Evolutionary conservation across 2,113 vertebrate genomes (phyloP).

Genomic region (Xerus inauris): DNA sequence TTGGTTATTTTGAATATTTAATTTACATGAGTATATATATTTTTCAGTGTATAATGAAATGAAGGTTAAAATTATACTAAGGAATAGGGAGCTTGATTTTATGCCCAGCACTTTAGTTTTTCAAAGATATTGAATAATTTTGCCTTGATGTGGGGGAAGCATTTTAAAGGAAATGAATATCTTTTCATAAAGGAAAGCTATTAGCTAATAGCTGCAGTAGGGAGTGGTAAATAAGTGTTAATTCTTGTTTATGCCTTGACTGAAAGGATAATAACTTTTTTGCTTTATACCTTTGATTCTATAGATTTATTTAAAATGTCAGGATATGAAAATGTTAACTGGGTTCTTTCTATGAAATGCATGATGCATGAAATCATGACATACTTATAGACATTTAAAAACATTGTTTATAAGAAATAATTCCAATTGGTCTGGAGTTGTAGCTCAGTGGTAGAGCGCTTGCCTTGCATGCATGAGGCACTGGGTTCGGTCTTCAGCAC

Average conservation of each 20-base stretch:
- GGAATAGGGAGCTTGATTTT: slow-evolving; percentile 41
- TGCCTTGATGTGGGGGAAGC: slow-evolving; percentile 49
- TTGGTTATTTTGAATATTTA: slow-evolving; percentile 62
- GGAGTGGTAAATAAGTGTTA: slow-evolving; percentile 48
- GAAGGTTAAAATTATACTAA: slow-evolving; percentile 42
- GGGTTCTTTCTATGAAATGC: slow-evolving; percentile 54
- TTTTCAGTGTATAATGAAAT: slow-evolving; percentile 6
- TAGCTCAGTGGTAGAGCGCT: too few species aligned
- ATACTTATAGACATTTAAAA: slow-evolving; percentile 19
- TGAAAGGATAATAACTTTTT: slow-evolving; percentile 51
- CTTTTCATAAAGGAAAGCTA: slow-evolving; percentile 59
- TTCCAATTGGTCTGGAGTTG: too few species aligned
- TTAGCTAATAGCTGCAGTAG: slow-evolving; percentile 53
- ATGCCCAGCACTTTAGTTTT: slow-evolving; percentile 24
- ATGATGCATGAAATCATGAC: slow-evolving; percentile 59
- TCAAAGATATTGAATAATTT: slow-evolving; percentile 30
- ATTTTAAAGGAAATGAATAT: slow-evolving; percentile 58
- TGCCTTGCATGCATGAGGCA: too few species aligned
- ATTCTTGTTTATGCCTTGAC: slow-evolving; percentile 37
- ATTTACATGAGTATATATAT: not conserved
- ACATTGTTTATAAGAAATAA: slow-evolving; percentile 53
- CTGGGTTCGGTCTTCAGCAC: too few species aligned
- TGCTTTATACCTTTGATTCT: slow-evolving; percentile 42
- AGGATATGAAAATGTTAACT: slow-evolving; percentile 59
- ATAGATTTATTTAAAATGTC: slow-evolving; percentile 63